Evolutionary conservation across 1,140 invertebrate genomes (phyloP), one percentile per base, ranked within the genome.

Genomic region (Samia ricini): DNA sequence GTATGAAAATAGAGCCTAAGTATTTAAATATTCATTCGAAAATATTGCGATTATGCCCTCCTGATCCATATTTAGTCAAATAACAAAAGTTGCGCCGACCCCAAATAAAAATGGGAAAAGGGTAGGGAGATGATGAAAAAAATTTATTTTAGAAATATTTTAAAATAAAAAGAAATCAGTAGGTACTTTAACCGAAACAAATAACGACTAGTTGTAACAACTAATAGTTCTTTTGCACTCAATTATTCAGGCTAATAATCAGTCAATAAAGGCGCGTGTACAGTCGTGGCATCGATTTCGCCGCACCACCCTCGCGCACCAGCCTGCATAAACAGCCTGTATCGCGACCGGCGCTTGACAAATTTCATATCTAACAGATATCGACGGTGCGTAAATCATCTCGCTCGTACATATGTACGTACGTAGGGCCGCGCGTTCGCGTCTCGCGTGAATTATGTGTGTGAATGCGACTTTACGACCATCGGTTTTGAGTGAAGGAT

Each of bases 341-440:
- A 63, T 66, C 68, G 71, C 64, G 64, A 55, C 64, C 33, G 54
- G 48, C 57, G 63, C 56, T 56, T 76, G 74, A 76, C 74, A 76
- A 76, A 76, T 76, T 73, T 65, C 71, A 63, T 66, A 69, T 73
- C 68, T 71, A 73, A 71, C 74, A 68, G 66, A 71, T 71, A 71
- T 73, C 74, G 74, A 73, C 64, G 56, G 61, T 48, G 59, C 62
- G 66, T 76, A 76, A 76, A 73, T 76, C 74, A 76, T 71, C 56
- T 66, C 54, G 36, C 64, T 48, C 58, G 56, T n/a, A n/a, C n/a
- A n/a, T n/a, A n/a, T 63, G 66, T 64, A 68, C 64, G 64, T 61
- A 66, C 7, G 63, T 64, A 62, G 52, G 52, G 58, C 50, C 61
- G 61, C 60, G 29, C 54, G 61, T 42, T 57, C 64, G 6, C 15